phyloP scores from a whole-genome alignment of 2,113 vertebrate genomes.

The Tauraco erythrolophus region DNA sequence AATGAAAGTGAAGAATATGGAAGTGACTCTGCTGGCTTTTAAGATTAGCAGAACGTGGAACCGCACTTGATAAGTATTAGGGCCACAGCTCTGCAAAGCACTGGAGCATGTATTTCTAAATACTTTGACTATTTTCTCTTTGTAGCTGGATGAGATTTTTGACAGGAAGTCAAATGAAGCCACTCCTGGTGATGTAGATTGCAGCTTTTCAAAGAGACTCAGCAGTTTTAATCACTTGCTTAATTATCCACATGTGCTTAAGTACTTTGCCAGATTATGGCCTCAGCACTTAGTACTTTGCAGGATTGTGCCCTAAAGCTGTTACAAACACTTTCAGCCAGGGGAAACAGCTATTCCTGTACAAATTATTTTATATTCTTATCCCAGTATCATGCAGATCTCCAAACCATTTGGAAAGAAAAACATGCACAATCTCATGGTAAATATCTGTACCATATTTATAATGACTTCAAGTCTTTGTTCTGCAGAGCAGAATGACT shows the following conservation, averaged over 20 bases:
- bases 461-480: not conserved
- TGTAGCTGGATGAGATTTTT: constrained; percentile 39
- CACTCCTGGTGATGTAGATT: constrained; percentile 8
- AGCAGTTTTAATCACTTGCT: constrained; percentile 43
- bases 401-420: not conserved
- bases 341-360: not conserved
- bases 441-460: not conserved
- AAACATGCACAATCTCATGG: not conserved
- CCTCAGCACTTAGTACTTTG: not conserved
- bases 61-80: not conserved
- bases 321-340: not conserved
- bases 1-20: not conserved
- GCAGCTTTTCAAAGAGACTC: constrained; percentile 44
- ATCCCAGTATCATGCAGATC: fast-evolving
- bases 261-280: constrained; percentile 6
- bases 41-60: constrained; percentile 30
- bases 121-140: constrained; percentile 4
- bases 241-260: constrained; percentile 29
- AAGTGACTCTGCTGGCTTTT: constrained; percentile 17
- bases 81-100: not conserved
- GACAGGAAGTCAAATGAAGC: constrained; percentile 43
- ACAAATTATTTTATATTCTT: not conserved
- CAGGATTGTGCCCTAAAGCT: not conserved
- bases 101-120: constrained; percentile 37
- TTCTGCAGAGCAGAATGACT: not conserved